These are phyloP conservation scores for Sorex maritimensis DNA, from an alignment of 2,797 vertebrate species.

Conservation along the genomic window DNA sequence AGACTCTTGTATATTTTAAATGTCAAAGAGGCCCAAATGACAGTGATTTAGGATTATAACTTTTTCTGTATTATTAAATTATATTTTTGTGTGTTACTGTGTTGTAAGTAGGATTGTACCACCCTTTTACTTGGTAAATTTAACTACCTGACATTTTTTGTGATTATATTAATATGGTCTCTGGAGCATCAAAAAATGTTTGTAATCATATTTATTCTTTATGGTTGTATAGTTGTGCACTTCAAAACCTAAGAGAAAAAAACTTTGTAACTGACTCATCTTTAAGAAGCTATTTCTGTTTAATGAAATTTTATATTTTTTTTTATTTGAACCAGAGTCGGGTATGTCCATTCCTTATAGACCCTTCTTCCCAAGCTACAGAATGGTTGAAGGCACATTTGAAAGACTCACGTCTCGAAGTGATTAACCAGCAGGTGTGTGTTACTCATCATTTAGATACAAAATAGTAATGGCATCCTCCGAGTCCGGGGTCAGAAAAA, in stretches of 20 bases:
- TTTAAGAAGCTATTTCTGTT: slow-evolving; percentile 42
- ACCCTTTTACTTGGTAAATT: slow-evolving; percentile 8
- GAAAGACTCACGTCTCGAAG: slow-evolving; percentile 94
- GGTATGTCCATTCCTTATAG: slow-evolving; percentile 98
- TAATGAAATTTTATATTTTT: slow-evolving; percentile 26
- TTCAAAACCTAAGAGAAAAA: slow-evolving; percentile 48
- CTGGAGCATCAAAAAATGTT: background rate
- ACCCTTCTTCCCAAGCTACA: slow-evolving; percentile 97
- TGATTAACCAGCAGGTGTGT: slow-evolving; percentile 97
- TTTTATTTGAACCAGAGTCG: slow-evolving; percentile 91
- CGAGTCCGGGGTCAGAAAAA: background rate
- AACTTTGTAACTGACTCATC: slow-evolving; percentile 25
- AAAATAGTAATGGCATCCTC: background rate
- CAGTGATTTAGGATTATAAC: background rate
- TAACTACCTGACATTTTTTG: slow-evolving; percentile 17
- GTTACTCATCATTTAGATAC: background rate
- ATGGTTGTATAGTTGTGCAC: background rate
- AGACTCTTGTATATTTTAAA: slow-evolving; percentile 13
- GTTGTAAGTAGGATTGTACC: background rate
- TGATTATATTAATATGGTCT: background rate
- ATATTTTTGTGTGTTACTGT: background rate
- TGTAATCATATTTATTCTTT: background rate
- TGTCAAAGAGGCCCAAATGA: background rate
- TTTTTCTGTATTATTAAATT: background rate
- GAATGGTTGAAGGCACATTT: slow-evolving; percentile 97